phyloP scores from a whole-genome alignment of 1,140 invertebrate genomes.

The Drosophila carrolli region DNA sequence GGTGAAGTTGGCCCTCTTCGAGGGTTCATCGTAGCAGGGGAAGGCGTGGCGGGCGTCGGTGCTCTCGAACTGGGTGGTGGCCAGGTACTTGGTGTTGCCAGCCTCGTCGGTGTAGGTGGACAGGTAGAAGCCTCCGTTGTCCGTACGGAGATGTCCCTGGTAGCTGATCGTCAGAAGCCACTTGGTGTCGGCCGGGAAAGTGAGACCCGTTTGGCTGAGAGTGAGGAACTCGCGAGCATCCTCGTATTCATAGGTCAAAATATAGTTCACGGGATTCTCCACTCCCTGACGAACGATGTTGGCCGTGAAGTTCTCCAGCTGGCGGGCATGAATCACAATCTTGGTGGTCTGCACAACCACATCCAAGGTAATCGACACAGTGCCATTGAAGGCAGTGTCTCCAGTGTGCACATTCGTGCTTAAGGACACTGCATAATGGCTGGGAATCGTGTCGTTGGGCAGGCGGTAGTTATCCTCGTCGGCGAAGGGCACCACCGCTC shows the following conservation, averaged over 20 bases:
- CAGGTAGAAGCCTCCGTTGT: slow-evolving; percentile 91
- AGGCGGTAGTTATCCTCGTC: slow-evolving; percentile 86
- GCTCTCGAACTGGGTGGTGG: slow-evolving; percentile 92
- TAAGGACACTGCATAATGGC: slow-evolving; percentile 88
- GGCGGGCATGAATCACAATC: slow-evolving; percentile 85
- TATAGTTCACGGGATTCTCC: neutral
- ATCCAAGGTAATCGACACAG: slow-evolving; percentile 86
- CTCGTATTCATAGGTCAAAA: slow-evolving; percentile 16
- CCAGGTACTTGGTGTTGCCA: slow-evolving; percentile 87
- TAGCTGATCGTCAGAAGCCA: slow-evolving; percentile 86
- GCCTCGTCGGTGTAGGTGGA: slow-evolving; percentile 88
- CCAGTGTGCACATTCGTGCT: slow-evolving; percentile 87
- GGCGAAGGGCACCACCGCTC: slow-evolving; percentile 22
- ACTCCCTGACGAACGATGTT: slow-evolving; percentile 33
- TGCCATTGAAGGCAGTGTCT: slow-evolving; percentile 86
- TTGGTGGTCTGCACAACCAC: slow-evolving; percentile 62
- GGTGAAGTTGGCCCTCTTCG: slow-evolving; percentile 91
- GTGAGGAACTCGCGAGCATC: slow-evolving; percentile 67
- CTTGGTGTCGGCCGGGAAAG: slow-evolving; percentile 49
- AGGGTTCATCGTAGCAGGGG: slow-evolving; percentile 96
- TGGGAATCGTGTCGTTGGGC: slow-evolving; percentile 86
- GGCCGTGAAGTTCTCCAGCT: slow-evolving; percentile 60
- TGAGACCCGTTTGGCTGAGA: slow-evolving; percentile 49
- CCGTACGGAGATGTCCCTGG: slow-evolving; percentile 85
- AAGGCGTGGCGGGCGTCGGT: slow-evolving; percentile 92